phyloP scores from a whole-genome alignment of 2,113 vertebrate genomes.

The Zosterops lateralis region DNA sequence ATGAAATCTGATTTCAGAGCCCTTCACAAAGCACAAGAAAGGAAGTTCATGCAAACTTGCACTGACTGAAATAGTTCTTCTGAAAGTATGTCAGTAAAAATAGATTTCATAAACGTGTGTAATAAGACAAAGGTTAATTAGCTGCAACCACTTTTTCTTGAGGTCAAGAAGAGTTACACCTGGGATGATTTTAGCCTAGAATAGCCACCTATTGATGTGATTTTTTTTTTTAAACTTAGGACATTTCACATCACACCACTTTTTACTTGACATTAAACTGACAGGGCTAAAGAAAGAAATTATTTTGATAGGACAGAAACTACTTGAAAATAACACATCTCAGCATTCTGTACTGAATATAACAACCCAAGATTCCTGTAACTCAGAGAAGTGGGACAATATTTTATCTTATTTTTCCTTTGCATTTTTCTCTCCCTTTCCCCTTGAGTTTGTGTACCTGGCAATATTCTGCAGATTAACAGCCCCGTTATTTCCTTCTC shows the following conservation, averaged over 20 bases:
- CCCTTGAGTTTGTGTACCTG: neutral
- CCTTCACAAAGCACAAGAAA: slow-evolving; percentile 3
- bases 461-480: neutral
- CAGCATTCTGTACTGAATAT: neutral
- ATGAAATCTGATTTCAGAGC: neutral
- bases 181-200: slow-evolving; percentile 20
- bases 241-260: neutral
- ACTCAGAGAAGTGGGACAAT: neutral
- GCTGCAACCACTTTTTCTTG: neutral
- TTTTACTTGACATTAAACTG: neutral
- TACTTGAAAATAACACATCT: neutral
- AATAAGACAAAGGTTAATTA: slow-evolving; percentile 52
- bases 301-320: neutral
- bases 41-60: neutral
- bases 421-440: neutral
- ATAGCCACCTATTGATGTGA: neutral
- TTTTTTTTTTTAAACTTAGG: neutral
- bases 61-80: neutral
- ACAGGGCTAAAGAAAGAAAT: neutral
- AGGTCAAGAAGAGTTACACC: slow-evolving; percentile 31
- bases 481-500: neutral
- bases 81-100: slow-evolving; percentile 60
- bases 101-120: neutral
- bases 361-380: neutral
- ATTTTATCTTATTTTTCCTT: neutral